A percentile compares a stretch with the other conserved stretches of the same genome.
These are phyloP conservation scores for Climacteris rufus DNA, from an alignment of 2,113 vertebrate genomes.

Conservation along the genomic window DNA sequence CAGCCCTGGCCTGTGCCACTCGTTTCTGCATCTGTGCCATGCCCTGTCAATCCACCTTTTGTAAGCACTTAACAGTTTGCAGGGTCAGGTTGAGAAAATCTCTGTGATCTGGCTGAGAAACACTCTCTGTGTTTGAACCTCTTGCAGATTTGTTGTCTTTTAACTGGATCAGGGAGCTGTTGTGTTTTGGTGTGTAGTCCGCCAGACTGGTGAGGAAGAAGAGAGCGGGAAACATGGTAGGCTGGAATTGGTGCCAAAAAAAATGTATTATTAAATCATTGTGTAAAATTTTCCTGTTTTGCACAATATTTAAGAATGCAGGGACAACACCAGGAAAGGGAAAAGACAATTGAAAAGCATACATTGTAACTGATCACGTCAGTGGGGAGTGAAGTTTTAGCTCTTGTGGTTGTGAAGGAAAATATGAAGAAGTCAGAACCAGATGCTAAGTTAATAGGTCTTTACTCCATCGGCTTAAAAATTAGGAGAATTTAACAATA, in stretches of 20 bases:
- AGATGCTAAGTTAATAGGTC: background rate
- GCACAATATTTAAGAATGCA: constrained; percentile 45
- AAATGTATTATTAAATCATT: constrained; percentile 46
- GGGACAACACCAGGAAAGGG: constrained; percentile 55
- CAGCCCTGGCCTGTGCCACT: background rate
- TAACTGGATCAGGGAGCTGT: background rate
- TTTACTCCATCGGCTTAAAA: background rate
- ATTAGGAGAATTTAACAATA: background rate
- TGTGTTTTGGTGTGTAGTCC: background rate
- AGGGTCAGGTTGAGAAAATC: background rate
- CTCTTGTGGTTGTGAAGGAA: background rate
- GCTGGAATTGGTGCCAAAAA: constrained; percentile 43
- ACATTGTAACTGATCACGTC: background rate
- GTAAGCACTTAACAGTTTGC: background rate
- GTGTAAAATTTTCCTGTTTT: constrained; percentile 62
- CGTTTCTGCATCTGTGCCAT: background rate
- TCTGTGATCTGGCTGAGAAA: background rate
- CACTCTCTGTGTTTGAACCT: background rate
- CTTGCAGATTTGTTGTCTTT: background rate
- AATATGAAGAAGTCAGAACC: background rate
- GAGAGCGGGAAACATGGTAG: constrained; percentile 9
- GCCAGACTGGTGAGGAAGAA: background rate
- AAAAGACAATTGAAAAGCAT: constrained; percentile 52
- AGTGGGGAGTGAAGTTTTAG: background rate
- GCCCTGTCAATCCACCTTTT: background rate